A percentile compares a stretch with the other conserved stretches of the same genome.
Evolutionary conservation across 2,888 invertebrate species (phyloP).

Genomic region (Litoditis marina): DNA sequence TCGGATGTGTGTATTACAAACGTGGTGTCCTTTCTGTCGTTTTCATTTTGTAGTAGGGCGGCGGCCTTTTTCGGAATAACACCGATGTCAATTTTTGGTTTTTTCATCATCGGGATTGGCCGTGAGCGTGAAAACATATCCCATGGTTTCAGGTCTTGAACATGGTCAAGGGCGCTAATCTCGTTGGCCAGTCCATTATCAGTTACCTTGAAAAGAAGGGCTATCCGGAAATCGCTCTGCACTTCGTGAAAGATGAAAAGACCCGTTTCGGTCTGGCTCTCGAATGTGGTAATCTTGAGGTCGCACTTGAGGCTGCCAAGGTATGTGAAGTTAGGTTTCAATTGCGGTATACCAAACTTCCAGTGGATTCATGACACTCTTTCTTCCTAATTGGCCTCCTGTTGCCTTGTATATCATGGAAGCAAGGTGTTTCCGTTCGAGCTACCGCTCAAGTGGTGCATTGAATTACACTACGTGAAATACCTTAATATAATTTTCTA

Average conservation of each 20-base stretch:
- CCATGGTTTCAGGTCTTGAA: slow-evolving; percentile 66
- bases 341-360: no score
- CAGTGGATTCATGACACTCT: neutral
- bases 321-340: slow-evolving; percentile 9
- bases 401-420: no score
- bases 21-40: no score
- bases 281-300: slow-evolving; percentile 97
- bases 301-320: slow-evolving; percentile 89
- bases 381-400: no score
- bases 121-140: no score
- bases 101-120: no score
- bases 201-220: slow-evolving; percentile 95
- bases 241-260: slow-evolving; percentile 97
- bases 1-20: no score
- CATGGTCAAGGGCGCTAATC: slow-evolving; percentile 91
- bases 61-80: no score
- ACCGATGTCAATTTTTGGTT: no score
- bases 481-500: neutral
- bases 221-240: slow-evolving; percentile 95
- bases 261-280: slow-evolving; percentile 86
- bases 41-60: no score
- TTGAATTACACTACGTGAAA: neutral
- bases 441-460: no score
- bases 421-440: no score
- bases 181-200: slow-evolving; percentile 98